Percentiles rank a stretch among this genome's conserved stretches.
Conservation (phyloP, 2,113 vertebrate genomes). For the Oreotrochilus melanogaster region DNA sequence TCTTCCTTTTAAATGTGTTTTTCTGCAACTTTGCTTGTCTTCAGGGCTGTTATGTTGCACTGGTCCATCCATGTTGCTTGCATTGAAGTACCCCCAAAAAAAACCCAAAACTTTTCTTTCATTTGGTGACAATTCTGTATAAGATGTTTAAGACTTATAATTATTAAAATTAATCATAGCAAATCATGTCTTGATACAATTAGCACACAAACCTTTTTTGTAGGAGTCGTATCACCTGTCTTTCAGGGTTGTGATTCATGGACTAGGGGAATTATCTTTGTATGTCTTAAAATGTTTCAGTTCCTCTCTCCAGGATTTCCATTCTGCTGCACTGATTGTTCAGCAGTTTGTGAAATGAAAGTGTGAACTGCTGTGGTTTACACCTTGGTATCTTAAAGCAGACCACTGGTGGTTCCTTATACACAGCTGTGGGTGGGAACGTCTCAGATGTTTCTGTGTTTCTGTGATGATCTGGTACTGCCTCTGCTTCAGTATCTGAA, state of each 20-base stretch:
- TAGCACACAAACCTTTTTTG: accelerated
- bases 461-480: not conserved
- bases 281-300: not conserved
- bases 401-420: not conserved
- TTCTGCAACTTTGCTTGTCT: not conserved
- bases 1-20: not conserved
- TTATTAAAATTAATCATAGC: not conserved
- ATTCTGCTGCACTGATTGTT: not conserved
- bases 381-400: not conserved
- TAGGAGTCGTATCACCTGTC: not conserved
- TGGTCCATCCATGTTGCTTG: not conserved
- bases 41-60: not conserved
- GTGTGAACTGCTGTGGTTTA: not conserved
- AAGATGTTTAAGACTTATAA: not conserved
- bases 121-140: not conserved
- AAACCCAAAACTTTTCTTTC: not conserved
- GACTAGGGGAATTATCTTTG: not conserved
- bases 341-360: not conserved
- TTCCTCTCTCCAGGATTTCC: not conserved
- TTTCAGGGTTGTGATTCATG: not conserved
- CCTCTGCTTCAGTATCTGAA: not conserved
- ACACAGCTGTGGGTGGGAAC: not conserved
- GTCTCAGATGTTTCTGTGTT: not conserved
- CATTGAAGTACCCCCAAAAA: not conserved
- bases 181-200: not conserved